A percentile compares a stretch with the other conserved stretches of the same genome.
phyloP scores from a whole-genome alignment of 1,140 invertebrate species.

The Neuroterus valhalla region DNA sequence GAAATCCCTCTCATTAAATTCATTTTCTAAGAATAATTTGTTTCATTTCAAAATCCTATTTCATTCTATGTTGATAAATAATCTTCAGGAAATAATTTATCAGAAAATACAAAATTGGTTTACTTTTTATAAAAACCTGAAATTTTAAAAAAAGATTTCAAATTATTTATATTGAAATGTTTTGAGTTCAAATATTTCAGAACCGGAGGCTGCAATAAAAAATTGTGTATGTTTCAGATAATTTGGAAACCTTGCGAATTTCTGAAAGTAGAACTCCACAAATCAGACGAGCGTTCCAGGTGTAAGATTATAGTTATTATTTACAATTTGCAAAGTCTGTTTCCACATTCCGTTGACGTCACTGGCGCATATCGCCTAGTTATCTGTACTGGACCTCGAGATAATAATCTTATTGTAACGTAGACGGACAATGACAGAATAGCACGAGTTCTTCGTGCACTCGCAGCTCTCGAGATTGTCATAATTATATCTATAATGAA shows the following conservation, averaged over 20 bases:
- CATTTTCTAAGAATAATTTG: too few species aligned
- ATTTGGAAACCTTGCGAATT: neutral
- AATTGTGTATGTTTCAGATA: neutral
- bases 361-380: slow-evolving; percentile 11
- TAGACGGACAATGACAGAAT: slow-evolving; percentile 16
- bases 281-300: slow-evolving; percentile 17
- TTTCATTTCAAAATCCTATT: too few species aligned
- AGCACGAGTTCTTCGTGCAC: neutral
- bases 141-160: too few species aligned
- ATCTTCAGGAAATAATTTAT: too few species aligned
- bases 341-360: slow-evolving; percentile 29
- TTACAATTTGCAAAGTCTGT: slow-evolving; percentile 24
- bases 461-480: neutral
- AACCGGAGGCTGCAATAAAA: too few species aligned
- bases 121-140: too few species aligned
- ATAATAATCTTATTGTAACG: slow-evolving; percentile 23
- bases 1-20: neutral
- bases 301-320: slow-evolving; percentile 25
- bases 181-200: too few species aligned
- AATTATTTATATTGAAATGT: too few species aligned
- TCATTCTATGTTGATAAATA: too few species aligned
- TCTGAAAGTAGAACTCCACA: slow-evolving; percentile 1
- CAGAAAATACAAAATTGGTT: too few species aligned
- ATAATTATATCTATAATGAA: slow-evolving; percentile 8
- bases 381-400: slow-evolving; percentile 21